Base-by-base conservation (phyloP, 1,140 invertebrate species). In the Dendrolimus kikuchii region DNA sequence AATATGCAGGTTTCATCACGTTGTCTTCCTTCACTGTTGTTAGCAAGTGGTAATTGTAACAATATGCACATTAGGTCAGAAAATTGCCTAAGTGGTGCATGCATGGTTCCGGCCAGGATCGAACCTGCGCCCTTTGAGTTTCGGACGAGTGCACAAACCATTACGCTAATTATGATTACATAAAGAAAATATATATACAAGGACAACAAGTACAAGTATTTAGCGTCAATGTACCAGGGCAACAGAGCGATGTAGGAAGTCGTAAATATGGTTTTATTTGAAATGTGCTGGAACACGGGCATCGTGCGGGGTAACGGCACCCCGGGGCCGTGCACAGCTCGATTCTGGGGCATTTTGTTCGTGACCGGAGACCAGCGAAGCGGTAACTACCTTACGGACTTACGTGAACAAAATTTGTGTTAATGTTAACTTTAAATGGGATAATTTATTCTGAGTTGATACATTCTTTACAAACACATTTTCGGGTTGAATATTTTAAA, bases 221-320 rank as follows among this genome's bases (percentile, higher is more conserved):
- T 53, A 53, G 39, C 39, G 39, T 39, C 37, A 7, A 37, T 37
- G 43, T 55, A 60, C 47, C 51, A 57, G 48, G 55, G n/a, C 45
- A 44, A 41, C 60, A 60, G 55, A 54, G 51, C 48, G 58, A 55
- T 58, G 60, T 41, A 71, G 65, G 62, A 72, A 68, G 63, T 64
- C 62, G 62, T 76, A 78, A 78, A 76, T 76, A 76, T 70, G 59
- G 61, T 74, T 70, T 76, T 74, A 76, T 78, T 74, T 68, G 65
- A 68, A 76, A 63, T 68, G 64, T 66, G 61, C 60, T 66, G 57
- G 69, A 62, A 71, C 55, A 56, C 61, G 71, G 61, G 66, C 65
- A 67, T 64, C 65, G 67, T 66, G 59, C 62, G 60, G 60, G 59
- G 63, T 72, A 68, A 78, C 66, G 60, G 61, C 60, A 53, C 75